phyloP scores from a whole-genome alignment of 2,888 invertebrate species.

The Athalia cordata region DNA sequence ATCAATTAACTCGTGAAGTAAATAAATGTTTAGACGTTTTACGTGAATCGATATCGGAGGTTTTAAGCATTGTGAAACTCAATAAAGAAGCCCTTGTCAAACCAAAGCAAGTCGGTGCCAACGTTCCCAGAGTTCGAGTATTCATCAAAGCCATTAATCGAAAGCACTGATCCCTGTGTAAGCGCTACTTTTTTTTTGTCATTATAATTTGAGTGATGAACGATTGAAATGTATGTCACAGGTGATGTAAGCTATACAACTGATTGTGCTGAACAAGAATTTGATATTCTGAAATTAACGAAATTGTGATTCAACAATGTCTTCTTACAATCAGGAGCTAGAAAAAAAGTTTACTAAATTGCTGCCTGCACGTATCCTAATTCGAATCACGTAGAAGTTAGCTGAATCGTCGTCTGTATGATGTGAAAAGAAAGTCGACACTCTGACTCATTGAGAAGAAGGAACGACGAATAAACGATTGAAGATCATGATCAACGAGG shows the following conservation, averaged over 20 bases:
- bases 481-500: slow-evolving; percentile 25
- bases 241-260: too few species aligned
- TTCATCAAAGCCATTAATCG: slow-evolving; percentile 28
- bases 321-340: slow-evolving; percentile 14
- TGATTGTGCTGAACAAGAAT: too few species aligned
- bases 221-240: too few species aligned
- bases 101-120: background rate
- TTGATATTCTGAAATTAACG: background rate
- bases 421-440: slow-evolving; percentile 24
- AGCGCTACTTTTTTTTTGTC: slow-evolving; percentile 2
- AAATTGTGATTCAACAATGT: background rate
- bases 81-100: slow-evolving; percentile 12
- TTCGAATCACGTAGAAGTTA: slow-evolving; percentile 22
- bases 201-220: too few species aligned
- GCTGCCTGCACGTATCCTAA: background rate
- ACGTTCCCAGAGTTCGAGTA: slow-evolving; percentile 30
- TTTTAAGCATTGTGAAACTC: slow-evolving; percentile 22
- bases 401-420: background rate
- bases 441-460: too few species aligned
- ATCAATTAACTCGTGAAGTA: slow-evolving; percentile 11
- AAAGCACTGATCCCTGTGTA: slow-evolving; percentile 1
- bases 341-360: background rate
- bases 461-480: background rate
- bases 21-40: slow-evolving; percentile 28
- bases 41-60: slow-evolving; percentile 2